These are phyloP conservation scores for Nyctibius grandis DNA, from an alignment of 2,797 vertebrate genomes.

Conservation along the genomic window DNA sequence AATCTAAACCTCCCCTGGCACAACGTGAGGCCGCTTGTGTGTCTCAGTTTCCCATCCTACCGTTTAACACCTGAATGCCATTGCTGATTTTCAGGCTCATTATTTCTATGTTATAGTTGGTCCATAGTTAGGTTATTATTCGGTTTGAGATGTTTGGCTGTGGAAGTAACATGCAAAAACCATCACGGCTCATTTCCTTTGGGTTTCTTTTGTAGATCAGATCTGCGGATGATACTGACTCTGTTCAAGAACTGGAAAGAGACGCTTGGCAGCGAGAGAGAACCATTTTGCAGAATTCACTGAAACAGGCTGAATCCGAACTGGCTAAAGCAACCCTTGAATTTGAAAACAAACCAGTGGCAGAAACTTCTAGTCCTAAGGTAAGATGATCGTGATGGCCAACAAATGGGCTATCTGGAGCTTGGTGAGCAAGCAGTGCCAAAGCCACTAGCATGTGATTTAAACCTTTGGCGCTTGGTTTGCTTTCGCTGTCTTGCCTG, in stretches of 20 bases:
- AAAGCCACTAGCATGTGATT: rapidly evolving
- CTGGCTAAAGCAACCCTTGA: slow-evolving; percentile 59
- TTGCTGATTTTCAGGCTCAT: background rate
- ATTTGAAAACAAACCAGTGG: slow-evolving; percentile 74
- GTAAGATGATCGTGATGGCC: slow-evolving; percentile 59
- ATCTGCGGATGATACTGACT: background rate
- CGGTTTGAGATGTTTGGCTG: background rate
- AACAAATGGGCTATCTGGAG: background rate
- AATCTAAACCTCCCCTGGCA: too few relatives aligned
- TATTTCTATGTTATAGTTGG: background rate
- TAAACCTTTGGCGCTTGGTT: background rate
- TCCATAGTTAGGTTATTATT: background rate
- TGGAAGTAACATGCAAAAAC: background rate
- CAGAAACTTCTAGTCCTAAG: slow-evolving; percentile 72
- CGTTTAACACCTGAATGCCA: background rate
- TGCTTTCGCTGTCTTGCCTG: background rate
- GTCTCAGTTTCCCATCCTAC: background rate
- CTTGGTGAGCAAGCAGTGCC: rapidly evolving
- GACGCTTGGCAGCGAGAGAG: slow-evolving; percentile 68
- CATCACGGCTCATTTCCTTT: background rate
- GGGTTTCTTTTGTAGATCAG: slow-evolving; percentile 6
- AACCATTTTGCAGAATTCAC: slow-evolving; percentile 18
- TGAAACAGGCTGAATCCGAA: slow-evolving; percentile 71
- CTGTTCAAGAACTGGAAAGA: slow-evolving; percentile 59
- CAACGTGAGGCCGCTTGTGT: background rate